These are phyloP conservation scores for Bruchidius siliquastri DNA, from an alignment of 2,888 invertebrate genomes.

Conservation along the genomic window DNA sequence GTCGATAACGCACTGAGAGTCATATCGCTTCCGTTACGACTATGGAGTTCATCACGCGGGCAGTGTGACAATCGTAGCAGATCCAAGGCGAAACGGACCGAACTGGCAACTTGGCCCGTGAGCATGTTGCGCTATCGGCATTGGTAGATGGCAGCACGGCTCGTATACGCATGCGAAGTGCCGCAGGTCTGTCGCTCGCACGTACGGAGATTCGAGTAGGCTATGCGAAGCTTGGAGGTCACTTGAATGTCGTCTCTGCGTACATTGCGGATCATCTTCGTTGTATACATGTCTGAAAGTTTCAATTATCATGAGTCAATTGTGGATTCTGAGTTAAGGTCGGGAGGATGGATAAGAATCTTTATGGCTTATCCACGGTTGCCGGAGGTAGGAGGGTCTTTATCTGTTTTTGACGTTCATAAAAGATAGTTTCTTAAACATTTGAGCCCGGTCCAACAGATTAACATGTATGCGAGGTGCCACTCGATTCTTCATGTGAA, in stretches of 20 bases:
- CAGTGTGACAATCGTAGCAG: background rate
- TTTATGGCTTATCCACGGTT: no score
- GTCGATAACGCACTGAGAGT: background rate
- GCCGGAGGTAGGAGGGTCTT: no score
- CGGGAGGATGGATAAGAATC: no score
- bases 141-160: background rate
- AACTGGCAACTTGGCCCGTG: background rate
- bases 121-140: background rate
- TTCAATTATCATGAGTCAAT: no score
- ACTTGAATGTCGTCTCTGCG: background rate
- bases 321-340: no score
- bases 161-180: background rate
- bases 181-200: background rate
- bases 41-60: background rate
- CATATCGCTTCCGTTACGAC: background rate
- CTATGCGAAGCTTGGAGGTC: background rate
- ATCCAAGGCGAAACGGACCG: background rate
- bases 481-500: no score
- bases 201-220: background rate
- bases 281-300: background rate
- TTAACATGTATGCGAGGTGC: no score
- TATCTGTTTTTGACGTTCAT: no score
- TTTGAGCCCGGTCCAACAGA: no score
- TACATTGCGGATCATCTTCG: background rate
- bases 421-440: no score